Evolutionary conservation across 2,113 vertebrate genomes (phyloP), one percentile per base, ranked within the genome.

Genomic region (Saguinus imperator): DNA sequence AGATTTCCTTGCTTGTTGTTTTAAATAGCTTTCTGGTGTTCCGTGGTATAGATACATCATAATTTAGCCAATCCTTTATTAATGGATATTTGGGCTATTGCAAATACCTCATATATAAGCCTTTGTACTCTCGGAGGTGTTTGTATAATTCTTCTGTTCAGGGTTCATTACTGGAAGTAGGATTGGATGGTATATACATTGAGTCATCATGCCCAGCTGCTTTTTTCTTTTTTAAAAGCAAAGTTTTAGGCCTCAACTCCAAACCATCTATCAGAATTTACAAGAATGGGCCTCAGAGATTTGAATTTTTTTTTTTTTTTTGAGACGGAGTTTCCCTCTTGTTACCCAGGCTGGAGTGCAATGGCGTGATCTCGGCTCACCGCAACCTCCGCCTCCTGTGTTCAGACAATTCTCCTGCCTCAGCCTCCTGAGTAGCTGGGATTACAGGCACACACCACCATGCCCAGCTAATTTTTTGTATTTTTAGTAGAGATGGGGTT

Each of bases 191-290:
- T 40, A 23, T 75, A 18, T 18, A 20, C 64, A 20, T 55, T 45
- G 27, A 64, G 27, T 25, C 12, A 32, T 12, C 27, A 13, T 2
- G 12, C 61, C 61, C 27, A 32, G 12, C 61, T 64, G 2, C 27
- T 29, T 64, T 64, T 68, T 81, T 55, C 23, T 66, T 37, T 50
- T 68, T 43, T n/a, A 1, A 72, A 92, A 83, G 9, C 12, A 17
- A 32, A 64, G 45, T 66, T 66, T 91, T 89, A 85, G 35, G 40
- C 48, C 27, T 73, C 17, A 45, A 58, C 27, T 48, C 48, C 29
- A 84, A 95, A 61, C 35, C 45, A 18, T 80, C 35, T 32, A 58
- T 95, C 48, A 81, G 16, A 92, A 92, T 94, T 92, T 96, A 55
- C 45, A 70, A 64, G 66, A 88, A 72, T 52, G 35, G 14, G 45